Evolutionary conservation across 2,797 vertebrate species (phyloP).

Genomic region (Cryptoblepharus egeriae): DNA sequence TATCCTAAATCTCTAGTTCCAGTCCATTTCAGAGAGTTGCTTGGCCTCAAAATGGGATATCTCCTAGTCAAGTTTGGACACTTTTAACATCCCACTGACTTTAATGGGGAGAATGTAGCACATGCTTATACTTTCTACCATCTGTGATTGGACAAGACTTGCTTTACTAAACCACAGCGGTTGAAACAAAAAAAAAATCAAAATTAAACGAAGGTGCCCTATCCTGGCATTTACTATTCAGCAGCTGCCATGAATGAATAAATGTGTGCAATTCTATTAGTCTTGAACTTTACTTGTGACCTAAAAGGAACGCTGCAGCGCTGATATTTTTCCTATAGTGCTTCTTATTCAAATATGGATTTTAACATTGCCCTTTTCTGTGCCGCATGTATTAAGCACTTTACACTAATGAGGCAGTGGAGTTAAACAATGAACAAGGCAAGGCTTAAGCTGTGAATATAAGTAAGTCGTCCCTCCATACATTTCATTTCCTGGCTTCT

Average conservation of each 20-base stretch:
- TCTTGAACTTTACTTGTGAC: not conserved
- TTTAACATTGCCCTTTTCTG: constrained; percentile 15
- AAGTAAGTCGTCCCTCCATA: not conserved
- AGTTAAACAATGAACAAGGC: constrained; percentile 22
- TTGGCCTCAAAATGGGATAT: not conserved
- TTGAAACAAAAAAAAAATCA: no score
- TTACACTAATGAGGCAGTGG: constrained; percentile 16
- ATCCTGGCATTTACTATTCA: not conserved
- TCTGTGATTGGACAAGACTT: not conserved
- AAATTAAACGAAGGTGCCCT: not conserved
- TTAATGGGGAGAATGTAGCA: not conserved
- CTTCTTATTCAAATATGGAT: constrained; percentile 14
- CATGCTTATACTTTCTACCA: not conserved
- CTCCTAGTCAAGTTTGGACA: not conserved
- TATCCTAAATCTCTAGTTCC: not conserved
- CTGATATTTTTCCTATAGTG: not conserved
- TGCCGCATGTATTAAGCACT: not conserved
- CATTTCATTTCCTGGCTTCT: not conserved
- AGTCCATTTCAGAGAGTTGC: not conserved
- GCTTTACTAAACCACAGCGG: not conserved
- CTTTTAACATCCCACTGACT: not conserved
- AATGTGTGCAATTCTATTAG: not conserved
- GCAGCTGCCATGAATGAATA: not conserved
- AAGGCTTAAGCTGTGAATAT: not conserved
- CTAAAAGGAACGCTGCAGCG: not conserved